Conservation (phyloP, 2,797 vertebrate genomes). For the Myotis findleyi region DNA sequence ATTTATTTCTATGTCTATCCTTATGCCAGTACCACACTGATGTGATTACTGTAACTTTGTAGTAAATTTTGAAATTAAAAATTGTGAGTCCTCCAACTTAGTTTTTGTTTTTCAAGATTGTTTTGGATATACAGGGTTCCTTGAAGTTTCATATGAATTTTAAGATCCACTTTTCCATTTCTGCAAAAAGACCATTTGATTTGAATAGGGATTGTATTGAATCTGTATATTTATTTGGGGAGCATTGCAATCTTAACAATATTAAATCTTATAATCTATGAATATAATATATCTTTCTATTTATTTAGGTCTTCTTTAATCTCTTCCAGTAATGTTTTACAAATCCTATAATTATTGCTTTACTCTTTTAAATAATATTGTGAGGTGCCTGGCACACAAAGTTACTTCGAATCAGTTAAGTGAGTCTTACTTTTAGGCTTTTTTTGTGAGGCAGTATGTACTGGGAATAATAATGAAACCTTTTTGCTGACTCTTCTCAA, state of each 20-base stretch:
- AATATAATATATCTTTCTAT: neutral
- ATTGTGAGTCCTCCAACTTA: neutral
- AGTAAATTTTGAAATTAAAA: conserved; percentile 19
- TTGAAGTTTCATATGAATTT: conserved; percentile 45
- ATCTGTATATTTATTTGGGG: neutral
- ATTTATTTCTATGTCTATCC: neutral
- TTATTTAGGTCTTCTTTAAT: conserved; percentile 38
- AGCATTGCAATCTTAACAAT: neutral
- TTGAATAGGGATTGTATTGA: conserved; percentile 13
- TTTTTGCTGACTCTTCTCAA: conserved; percentile 6
- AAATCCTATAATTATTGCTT: neutral
- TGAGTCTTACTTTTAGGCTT: conserved; percentile 13
- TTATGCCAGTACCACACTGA: neutral
- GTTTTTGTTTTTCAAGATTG: conserved; percentile 5
- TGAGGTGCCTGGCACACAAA: neutral
- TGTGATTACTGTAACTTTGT: conserved; percentile 26
- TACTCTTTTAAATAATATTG: conserved; percentile 7
- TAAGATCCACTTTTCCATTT: conserved; percentile 15
- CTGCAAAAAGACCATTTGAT: neutral
- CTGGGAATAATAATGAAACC: neutral
- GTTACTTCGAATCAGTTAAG: conserved; percentile 21
- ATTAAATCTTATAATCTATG: neutral
- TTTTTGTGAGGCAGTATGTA: neutral
- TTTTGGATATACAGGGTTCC: neutral
- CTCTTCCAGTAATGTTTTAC: conserved; percentile 36